Evolutionary conservation across 23 tunicate species (phyloP).

Genomic region (Phallusia fumigata): DNA sequence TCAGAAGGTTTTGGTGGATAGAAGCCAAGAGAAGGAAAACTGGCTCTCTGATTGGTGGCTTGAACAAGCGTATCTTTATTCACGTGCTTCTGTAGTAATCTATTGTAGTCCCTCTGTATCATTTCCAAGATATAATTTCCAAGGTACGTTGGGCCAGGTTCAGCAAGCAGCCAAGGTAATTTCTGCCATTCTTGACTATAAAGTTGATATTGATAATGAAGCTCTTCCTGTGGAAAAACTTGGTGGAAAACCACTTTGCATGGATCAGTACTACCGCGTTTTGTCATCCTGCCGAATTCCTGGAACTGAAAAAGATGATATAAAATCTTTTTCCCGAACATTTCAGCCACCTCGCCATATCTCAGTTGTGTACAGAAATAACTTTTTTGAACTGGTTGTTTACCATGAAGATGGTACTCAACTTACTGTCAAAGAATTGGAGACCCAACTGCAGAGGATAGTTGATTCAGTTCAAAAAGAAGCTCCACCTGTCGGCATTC

Average conservation of each 20-base stretch:
- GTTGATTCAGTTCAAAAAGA: constrained; percentile 17
- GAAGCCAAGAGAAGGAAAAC: constrained; percentile 58
- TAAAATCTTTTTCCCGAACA: constrained; percentile 48
- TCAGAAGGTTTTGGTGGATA: constrained; percentile 51
- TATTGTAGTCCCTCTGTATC: constrained; percentile 82
- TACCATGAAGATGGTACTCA: constrained; percentile 63
- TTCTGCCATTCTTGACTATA: constrained; percentile 62
- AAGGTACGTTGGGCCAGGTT: constrained; percentile 64
- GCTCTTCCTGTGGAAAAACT: constrained; percentile 68
- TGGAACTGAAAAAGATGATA: constrained; percentile 44
- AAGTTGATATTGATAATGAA: constrained; percentile 71
- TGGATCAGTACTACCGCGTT: constrained; percentile 89
- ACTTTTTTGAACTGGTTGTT: constrained; percentile 66
- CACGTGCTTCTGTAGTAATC: constrained; percentile 65
- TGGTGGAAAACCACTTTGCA: constrained; percentile 63
- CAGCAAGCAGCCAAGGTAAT: constrained; percentile 84
- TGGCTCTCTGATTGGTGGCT: constrained; percentile 95
- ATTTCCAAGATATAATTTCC: constrained; percentile 76
- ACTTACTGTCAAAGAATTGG: constrained; percentile 49
- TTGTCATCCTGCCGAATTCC: constrained; percentile 83
- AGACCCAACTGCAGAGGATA: constrained; percentile 62
- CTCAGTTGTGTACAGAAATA: constrained; percentile 59
- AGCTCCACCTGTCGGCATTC: constrained; percentile 43
- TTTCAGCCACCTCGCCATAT: constrained; percentile 68
- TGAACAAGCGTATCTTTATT: constrained; percentile 60